phyloP scores from a whole-genome alignment of 2,797 vertebrate genomes.

The Chloroceryle amazona region DNA sequence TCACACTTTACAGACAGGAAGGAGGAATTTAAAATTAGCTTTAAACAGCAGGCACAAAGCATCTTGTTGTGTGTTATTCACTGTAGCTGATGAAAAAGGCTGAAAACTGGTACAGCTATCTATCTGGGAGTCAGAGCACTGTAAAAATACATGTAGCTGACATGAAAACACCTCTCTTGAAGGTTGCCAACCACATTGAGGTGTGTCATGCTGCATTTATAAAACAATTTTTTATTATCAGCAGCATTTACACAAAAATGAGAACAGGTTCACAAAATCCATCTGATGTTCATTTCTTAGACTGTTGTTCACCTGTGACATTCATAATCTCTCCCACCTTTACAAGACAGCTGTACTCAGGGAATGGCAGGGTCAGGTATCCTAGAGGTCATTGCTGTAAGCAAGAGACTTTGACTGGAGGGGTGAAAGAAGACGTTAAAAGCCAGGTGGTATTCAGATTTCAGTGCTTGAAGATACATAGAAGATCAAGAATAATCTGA shows the following conservation, averaged over 20 bases:
- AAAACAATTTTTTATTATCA: slow-evolving; percentile 43
- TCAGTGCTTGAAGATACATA: slow-evolving; percentile 42
- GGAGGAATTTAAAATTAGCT: slow-evolving; percentile 79
- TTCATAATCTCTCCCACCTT: slow-evolving; percentile 54
- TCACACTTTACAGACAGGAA: slow-evolving; percentile 75
- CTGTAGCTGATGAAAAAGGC: slow-evolving; percentile 63
- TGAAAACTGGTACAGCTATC: slow-evolving; percentile 73
- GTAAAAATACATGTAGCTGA: slow-evolving; percentile 68
- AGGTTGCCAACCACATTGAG: slow-evolving; percentile 58
- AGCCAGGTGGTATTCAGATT: slow-evolving; percentile 65
- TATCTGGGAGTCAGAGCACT: slow-evolving; percentile 71
- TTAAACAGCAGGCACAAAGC: slow-evolving; percentile 78
- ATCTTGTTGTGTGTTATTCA: slow-evolving; percentile 69
- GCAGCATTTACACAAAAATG: slow-evolving; percentile 20
- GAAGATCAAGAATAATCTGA: slow-evolving; percentile 30
- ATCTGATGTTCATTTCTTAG: neutral
- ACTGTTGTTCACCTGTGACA: slow-evolving; percentile 49
- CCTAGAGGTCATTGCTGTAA: slow-evolving; percentile 58
- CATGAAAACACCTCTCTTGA: slow-evolving; percentile 59
- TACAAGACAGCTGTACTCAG: slow-evolving; percentile 82
- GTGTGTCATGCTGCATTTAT: slow-evolving; percentile 36
- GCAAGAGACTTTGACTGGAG: slow-evolving; percentile 59
- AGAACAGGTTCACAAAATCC: neutral
- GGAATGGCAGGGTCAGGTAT: slow-evolving; percentile 72
- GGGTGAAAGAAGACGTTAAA: slow-evolving; percentile 42